These are phyloP conservation scores for Stigmatopora argus DNA, from an alignment of 2,113 vertebrate species.

Conservation along the genomic window DNA sequence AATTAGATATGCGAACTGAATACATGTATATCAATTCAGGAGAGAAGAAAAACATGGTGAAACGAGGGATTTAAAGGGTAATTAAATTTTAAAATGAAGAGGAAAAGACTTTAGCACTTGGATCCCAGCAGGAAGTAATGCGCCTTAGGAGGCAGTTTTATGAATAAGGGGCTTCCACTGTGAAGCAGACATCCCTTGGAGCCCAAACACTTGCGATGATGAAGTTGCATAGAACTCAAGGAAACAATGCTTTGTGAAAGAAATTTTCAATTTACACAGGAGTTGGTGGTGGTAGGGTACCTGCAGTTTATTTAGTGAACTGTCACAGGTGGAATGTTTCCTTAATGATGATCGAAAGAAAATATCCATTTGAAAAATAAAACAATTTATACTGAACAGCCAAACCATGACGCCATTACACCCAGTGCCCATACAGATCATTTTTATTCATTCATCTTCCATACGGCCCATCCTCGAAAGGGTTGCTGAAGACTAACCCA, in stretches of 20 bases:
- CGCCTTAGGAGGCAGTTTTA: constrained; percentile 4
- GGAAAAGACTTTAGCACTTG: constrained; percentile 3
- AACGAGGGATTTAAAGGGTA: neutral
- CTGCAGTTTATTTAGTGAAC: neutral
- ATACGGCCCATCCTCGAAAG: too few relatives aligned
- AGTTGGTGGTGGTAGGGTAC: neutral
- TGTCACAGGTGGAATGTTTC: neutral
- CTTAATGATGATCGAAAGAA: neutral
- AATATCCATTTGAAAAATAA: neutral
- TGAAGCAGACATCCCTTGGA: neutral
- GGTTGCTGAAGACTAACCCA: too few relatives aligned
- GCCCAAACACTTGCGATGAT: constrained; percentile 1
- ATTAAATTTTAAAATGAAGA: constrained; percentile 1
- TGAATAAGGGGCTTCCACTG: constrained; percentile 1
- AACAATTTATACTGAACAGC: neutral
- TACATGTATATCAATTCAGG: constrained; percentile 2
- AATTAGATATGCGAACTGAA: neutral
- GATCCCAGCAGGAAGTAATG: constrained; percentile 4
- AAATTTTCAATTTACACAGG: neutral
- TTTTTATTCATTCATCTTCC: too few relatives aligned
- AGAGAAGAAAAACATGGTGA: neutral
- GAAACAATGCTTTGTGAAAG: neutral
- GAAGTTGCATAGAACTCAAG: neutral
- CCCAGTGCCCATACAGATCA: too few relatives aligned
- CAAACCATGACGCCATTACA: neutral